A percentile compares a stretch with the other conserved stretches of the same genome.
Conservation (phyloP, 2,888 invertebrate species). For the Agriopis aurantiaria region DNA sequence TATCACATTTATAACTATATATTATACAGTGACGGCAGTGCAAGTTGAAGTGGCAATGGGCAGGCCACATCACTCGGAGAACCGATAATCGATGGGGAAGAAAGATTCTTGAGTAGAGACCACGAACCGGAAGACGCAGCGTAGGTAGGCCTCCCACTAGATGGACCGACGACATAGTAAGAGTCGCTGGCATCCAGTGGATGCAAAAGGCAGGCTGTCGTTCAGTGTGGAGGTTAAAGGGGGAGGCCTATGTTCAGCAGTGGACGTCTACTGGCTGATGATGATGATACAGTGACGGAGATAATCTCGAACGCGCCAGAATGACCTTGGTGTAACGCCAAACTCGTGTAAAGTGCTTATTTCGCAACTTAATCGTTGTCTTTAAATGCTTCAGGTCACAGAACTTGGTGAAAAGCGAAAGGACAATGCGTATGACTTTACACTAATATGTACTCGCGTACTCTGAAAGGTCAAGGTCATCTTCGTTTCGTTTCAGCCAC, state of each 20-base stretch:
- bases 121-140: no score
- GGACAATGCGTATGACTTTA: neutral
- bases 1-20: neutral
- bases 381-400: neutral
- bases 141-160: no score
- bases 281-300: neutral
- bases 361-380: slow-evolving; percentile 18
- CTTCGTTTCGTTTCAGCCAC: neutral
- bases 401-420: neutral
- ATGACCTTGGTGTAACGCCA: slow-evolving; percentile 52
- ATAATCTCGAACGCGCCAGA: neutral
- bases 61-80: no score
- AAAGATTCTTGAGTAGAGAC: no score
- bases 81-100: no score
- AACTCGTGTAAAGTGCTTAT: slow-evolving; percentile 40
- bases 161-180: no score
- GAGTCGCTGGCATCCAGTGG: no score
- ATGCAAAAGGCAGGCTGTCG: no score
- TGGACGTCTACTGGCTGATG: no score
- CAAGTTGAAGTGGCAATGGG: no score
- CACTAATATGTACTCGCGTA: neutral
- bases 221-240: no score
- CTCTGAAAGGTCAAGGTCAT: slow-evolving; percentile 3
- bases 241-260: no score
- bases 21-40: neutral